Percentiles rank a stretch among this genome's conserved stretches.
Conservation (phyloP, 2,797 vertebrate genomes). For the Heteromormyrus szaboi region DNA sequence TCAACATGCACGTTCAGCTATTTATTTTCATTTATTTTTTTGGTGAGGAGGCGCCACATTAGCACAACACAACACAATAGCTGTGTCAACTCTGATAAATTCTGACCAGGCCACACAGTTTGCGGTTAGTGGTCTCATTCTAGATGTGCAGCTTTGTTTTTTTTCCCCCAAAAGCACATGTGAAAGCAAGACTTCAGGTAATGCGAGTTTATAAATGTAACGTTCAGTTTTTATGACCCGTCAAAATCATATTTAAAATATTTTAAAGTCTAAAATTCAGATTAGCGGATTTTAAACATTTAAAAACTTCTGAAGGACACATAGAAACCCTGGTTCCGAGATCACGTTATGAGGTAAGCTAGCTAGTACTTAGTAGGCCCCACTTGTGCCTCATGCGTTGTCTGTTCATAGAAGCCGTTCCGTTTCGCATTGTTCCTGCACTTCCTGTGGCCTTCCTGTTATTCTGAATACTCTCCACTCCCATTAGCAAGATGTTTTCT, state of each 20-base stretch:
- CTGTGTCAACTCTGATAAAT: not conserved
- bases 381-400: not conserved
- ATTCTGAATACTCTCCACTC: not conserved
- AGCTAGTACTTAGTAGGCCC: not conserved
- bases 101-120: not conserved
- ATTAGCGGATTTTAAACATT: not conserved
- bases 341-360: not conserved
- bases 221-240: not conserved
- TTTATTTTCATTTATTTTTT: not conserved
- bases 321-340: not conserved
- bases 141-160: not conserved
- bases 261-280: not conserved
- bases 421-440: not conserved
- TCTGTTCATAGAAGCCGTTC: not conserved
- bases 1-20: not conserved
- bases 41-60: not conserved
- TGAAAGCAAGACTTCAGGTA: not conserved
- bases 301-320: not conserved
- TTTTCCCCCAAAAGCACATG: not conserved
- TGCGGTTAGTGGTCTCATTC: not conserved
- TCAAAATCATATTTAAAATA: not conserved
- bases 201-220: not conserved
- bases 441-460: not conserved
- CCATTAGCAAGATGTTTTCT: not conserved
- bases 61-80: not conserved